Base-by-base conservation (phyloP, 2,797 vertebrate genomes). In the Sebastes glaucus region DNA sequence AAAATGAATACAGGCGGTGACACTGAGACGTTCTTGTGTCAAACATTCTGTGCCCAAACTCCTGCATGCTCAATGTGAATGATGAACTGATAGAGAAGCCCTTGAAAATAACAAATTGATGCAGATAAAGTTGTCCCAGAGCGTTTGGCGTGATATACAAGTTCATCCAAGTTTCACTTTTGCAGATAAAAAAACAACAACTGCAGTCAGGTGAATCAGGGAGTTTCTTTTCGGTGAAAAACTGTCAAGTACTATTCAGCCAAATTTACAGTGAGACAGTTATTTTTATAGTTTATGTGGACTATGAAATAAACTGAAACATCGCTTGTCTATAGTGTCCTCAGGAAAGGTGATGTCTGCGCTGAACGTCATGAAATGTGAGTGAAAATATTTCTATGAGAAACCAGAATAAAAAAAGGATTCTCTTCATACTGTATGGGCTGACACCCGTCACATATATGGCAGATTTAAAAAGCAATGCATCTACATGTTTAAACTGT, bases 71-170 rank as follows among this genome's bases (percentile, higher is more conserved):
- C 74, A 52, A 72, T 81, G 57, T 46, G 66, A 53, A 60, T 64
- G 64, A 80, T 68, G 16, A 61, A 63, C 35, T 3, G 63, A 86
- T 30, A 10, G 57, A 79, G 57, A 76, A 16, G 52, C 6, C 46
- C 59, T 59, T 42, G 35, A 65, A 78, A 25, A 76, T 18, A 72
- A 65, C 63, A 83, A 42, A 68, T 23, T 49, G 75, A 73, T 66
- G 71, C n/a, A 66, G 61, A 64, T 80, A 69, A 78, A 75, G 52
- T 79, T 11, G 30, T 76, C 32, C 23, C 13, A 2, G 32, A 75
- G 62, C 22, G 5, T 69, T 56, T 60, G 42, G 61, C 18, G 38
- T 52, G 28, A 46, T 46, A n/a, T 5, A 35, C 35, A 56, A 66
- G 33, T 71, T 77, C 13, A 56, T 42, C 30, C 38, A 13, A 65